Evolutionary conservation across 2,888 invertebrate species (phyloP).

Genomic region (Oligia latruncula): DNA sequence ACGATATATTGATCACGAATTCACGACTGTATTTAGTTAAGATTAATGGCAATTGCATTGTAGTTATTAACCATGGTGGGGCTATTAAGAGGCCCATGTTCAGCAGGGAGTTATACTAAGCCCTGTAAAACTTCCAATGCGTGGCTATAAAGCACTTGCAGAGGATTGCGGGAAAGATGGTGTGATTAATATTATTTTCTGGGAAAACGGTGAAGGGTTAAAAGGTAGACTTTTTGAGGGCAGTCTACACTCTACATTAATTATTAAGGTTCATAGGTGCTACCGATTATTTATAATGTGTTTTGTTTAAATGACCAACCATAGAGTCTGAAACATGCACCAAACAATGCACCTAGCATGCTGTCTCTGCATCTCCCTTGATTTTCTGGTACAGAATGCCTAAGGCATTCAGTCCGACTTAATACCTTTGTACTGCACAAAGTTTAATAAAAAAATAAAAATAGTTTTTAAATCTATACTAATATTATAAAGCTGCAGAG

Average conservation of each 20-base stretch:
- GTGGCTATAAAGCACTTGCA: background rate
- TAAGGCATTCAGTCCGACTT: background rate
- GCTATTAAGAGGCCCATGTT: background rate
- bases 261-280: background rate
- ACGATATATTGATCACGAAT: conserved; percentile 44
- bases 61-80: background rate
- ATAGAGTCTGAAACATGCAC: background rate
- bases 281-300: background rate
- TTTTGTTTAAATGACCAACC: background rate
- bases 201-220: background rate
- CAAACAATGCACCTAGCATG: too few species aligned
- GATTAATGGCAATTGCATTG: conserved; percentile 35
- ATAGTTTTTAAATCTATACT: too few species aligned
- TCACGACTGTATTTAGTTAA: conserved; percentile 32
- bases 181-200: background rate
- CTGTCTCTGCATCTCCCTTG: too few species aligned
- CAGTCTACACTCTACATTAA: too few species aligned
- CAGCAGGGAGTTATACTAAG: too few species aligned
- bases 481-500: too few species aligned
- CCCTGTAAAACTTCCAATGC: background rate
- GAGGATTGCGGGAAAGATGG: background rate
- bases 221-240: background rate
- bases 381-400: background rate
- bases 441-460: too few species aligned
- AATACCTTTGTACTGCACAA: background rate